Evolutionary conservation across 1,140 invertebrate genomes (phyloP), one percentile per base, ranked within the genome.

Genomic region (Drosophila mauritiana): DNA sequence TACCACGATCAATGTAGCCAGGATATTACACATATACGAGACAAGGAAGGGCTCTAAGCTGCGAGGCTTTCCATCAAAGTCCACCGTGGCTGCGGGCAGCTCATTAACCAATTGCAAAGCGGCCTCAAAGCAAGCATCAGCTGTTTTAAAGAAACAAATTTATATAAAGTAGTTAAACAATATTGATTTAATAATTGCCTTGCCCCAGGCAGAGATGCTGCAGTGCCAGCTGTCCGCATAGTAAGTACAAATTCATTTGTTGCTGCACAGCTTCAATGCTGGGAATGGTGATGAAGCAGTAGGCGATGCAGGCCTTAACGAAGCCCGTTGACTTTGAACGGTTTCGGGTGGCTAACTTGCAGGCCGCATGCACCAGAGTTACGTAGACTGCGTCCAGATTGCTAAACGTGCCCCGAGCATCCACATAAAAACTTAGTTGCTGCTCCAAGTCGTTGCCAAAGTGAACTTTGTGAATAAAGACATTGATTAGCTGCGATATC

Each of bases 271-370:
- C 96, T 67, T 94, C 94, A 78, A 99, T 95, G 6, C 98, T 99
- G 22, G 98, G 98, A 93, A 98, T 97, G 1, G 98, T 99, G 39
- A 99, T 98, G 91, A 96, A 99, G 92, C 96, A 96, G 93, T 97
- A 99, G 0, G 98, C 98, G 53, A 97, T 95, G 94, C 98, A 99
- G n/a, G 98, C 98, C 78, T 97, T 95, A 27, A 97, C 96, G 93
- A 98, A 98, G 62, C 96, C 95, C 36, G 57, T 73, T 5, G 79
- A 79, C 36, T 76, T 83, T 3, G 94, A 94, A 1, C 95, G 94
- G 2, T 96, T 97, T 3, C 96, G 96, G 69, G 97, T 95, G 0
- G 96, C 94, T 63, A 98, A 92, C 67, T 94, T 94, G 92, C 97
- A 97, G 6, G 97, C 97, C 93, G 95, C 95, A 92, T 98, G 97